Evolutionary conservation across 2,888 invertebrate species (phyloP).

Genomic region (Patella caerulea): DNA sequence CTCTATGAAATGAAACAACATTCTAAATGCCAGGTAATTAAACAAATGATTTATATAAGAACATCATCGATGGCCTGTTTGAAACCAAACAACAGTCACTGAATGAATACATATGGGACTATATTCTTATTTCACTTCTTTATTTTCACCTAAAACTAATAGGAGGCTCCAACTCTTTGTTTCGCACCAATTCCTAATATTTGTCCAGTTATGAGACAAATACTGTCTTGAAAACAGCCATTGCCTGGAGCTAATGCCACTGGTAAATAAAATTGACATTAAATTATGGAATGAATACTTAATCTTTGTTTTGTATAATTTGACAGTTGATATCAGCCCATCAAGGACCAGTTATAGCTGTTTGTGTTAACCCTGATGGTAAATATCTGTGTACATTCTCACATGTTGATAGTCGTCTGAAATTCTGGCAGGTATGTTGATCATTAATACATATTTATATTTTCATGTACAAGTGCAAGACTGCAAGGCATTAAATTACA

Average conservation of each 20-base stretch:
- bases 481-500: too few relatives aligned
- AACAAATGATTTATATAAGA: constrained; percentile 77
- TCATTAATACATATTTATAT: too few relatives aligned
- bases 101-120: too few relatives aligned
- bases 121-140: too few relatives aligned
- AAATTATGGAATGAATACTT: neutral
- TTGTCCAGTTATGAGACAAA: too few relatives aligned
- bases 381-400: constrained; percentile 97
- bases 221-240: too few relatives aligned
- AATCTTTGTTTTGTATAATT: neutral
- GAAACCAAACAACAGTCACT: too few relatives aligned
- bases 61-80: too few relatives aligned
- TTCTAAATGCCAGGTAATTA: constrained; percentile 84
- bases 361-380: constrained; percentile 95
- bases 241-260: too few relatives aligned
- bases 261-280: neutral
- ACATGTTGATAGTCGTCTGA: constrained; percentile 91
- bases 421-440: constrained; percentile 95
- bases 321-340: constrained; percentile 89
- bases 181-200: neutral
- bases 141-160: too few relatives aligned
- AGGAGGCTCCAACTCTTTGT: too few relatives aligned
- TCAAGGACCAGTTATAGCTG: constrained; percentile 88
- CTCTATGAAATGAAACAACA: constrained; percentile 96
- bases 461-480: too few relatives aligned